Conservation (phyloP, 2,113 vertebrate genomes). For the Chunga burmeisteri region DNA sequence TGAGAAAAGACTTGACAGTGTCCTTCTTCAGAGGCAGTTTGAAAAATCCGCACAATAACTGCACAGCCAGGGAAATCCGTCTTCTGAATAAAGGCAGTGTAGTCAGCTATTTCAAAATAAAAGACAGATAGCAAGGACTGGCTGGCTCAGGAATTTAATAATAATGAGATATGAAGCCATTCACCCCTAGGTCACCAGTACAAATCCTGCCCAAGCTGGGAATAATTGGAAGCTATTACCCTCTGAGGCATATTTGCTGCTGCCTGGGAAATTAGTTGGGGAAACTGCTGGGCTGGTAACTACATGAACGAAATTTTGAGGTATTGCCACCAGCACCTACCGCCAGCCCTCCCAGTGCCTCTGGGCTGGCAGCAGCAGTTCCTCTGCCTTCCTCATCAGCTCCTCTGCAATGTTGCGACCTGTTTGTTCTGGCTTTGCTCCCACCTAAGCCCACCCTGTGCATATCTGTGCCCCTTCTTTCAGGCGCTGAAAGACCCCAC, state of each 20-base stretch:
- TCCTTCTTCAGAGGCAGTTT: slow-evolving; percentile 59
- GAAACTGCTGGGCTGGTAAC: background rate
- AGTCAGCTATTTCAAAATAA: slow-evolving; percentile 65
- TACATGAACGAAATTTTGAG: rapidly evolving
- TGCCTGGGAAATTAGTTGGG: slow-evolving; percentile 15
- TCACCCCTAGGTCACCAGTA: slow-evolving; percentile 54
- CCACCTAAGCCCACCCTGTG: background rate
- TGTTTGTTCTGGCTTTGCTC: background rate
- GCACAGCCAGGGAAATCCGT: slow-evolving; percentile 48
- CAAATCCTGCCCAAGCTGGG: slow-evolving; percentile 52
- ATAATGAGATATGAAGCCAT: slow-evolving; percentile 67
- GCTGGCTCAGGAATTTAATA: slow-evolving; percentile 56
- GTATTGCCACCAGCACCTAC: background rate
- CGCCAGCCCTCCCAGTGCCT: background rate
- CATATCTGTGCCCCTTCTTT: background rate
- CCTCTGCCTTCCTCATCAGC: background rate
- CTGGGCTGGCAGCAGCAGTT: rapidly evolving
- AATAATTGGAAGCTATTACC: slow-evolving; percentile 63
- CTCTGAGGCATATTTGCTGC: slow-evolving; percentile 21
- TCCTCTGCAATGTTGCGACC: background rate
- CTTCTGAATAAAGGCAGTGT: slow-evolving; percentile 56
- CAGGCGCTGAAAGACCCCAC: slow-evolving; percentile 97
- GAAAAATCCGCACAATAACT: slow-evolving; percentile 64
- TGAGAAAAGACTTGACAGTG: slow-evolving; percentile 49
- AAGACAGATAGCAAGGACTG: slow-evolving; percentile 57